Base-by-base conservation (phyloP, 2,888 invertebrate genomes). In the Baccha elongata region DNA sequence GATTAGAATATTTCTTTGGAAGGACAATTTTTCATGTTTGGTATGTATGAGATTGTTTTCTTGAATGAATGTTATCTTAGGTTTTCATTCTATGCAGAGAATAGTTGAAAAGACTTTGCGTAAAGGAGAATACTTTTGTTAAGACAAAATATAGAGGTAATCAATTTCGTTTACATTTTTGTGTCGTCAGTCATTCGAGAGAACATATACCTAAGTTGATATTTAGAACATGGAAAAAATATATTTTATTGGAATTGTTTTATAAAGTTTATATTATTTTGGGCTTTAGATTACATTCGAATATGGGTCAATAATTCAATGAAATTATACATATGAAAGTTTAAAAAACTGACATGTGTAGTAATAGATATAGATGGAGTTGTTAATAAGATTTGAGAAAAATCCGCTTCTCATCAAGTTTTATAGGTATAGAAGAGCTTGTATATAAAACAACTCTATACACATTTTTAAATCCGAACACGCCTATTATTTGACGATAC, bases 101-200 rank as follows among this genome's bases (percentile, higher is more conserved):
- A 35, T 46, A 74, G 68, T 74, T 73, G 55, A 52, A 42, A 79
- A 68, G 74, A 71, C 58, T 62, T 65, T 26, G 42, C 37, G 11
- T 35, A 11, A 53, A 23, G 55, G 32, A 50, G 42, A 48, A 62
- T 15, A 26, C 60, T 69, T 62, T 46, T 55, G 48, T 37, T 17
- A 32, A 10, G 7, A 32, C 32, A 29, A 50, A 35, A 65, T 71
- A 58, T 81, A 60, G 65, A 52, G 50, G 75, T 75, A 81, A 81
- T 81, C 80, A 81, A 75, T 75, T 62, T 75, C 60, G 69, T 75
- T 75, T 65, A 40, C 52, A 52, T 65, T 21, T 23, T 29, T 52
- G n/a, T 68, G 29, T 23, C 2, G 29, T 7, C 35, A 7, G 29
- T 7, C 35, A 7, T 64, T 26, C 5, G 17, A 1, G 11, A 26